A percentile compares a stretch with the other conserved stretches of the same genome.
Evolutionary conservation across 2,797 vertebrate species (phyloP).

Genomic region (Tapera naevia): DNA sequence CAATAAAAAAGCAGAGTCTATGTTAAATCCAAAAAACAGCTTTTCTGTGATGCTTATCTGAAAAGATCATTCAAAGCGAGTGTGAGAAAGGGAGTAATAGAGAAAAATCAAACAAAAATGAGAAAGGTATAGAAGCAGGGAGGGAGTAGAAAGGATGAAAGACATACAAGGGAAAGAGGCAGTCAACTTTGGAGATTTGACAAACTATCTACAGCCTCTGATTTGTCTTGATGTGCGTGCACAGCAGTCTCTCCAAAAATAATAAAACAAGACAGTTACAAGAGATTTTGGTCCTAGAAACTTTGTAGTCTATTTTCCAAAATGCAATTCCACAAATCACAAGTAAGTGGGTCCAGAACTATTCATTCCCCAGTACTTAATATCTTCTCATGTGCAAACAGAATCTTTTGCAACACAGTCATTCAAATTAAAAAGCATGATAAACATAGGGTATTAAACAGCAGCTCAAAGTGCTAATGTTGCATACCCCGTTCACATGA

Average conservation of each 20-base stretch:
- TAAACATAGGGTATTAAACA: neutral
- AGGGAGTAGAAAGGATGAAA: neutral
- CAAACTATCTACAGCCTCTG: neutral
- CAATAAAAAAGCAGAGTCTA: neutral
- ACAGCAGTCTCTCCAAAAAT: neutral
- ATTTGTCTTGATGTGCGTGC: neutral
- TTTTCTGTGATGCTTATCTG: neutral
- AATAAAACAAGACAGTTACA: neutral
- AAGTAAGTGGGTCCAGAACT: neutral
- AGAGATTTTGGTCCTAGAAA: neutral
- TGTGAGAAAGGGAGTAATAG: neutral
- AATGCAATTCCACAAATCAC: neutral
- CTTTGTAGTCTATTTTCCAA: neutral
- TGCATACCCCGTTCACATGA: neutral
- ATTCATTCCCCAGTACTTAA: neutral
- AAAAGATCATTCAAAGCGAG: neutral
- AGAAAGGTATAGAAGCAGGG: neutral
- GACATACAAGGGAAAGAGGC: neutral
- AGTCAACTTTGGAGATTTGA: neutral
- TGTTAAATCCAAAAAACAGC: neutral
- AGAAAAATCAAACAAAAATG: neutral
- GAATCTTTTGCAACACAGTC: neutral
- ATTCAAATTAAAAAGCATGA: neutral
- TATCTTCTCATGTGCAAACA: neutral
- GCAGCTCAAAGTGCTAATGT: neutral